A percentile compares a stretch with the other conserved stretches of the same genome.
These are phyloP conservation scores for Rhynchopsitta pachyrhyncha DNA, from an alignment of 2,113 vertebrate species.

Conservation along the genomic window DNA sequence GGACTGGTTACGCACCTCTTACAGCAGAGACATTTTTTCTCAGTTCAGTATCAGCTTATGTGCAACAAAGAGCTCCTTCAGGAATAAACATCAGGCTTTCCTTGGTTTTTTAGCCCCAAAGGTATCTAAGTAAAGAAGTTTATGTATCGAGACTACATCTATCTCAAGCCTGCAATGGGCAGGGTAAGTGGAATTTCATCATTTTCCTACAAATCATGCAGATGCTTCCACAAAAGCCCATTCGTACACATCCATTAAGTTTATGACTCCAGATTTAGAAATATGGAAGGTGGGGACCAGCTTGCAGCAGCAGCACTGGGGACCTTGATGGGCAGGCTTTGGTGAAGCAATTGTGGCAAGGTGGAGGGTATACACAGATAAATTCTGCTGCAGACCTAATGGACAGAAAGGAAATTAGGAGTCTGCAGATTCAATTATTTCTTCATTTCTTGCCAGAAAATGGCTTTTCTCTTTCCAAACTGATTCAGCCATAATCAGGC, in stretches of 20 bases:
- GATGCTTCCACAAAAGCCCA: background rate
- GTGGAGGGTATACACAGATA: background rate
- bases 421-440: background rate
- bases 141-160: too few relatives aligned
- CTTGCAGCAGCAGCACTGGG: accelerated
- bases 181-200: background rate
- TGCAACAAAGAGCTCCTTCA: background rate
- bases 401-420: background rate
- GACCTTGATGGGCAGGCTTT: accelerated
- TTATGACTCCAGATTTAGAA: background rate
- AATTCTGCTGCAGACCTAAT: background rate
- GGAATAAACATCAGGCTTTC: background rate
- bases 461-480: background rate
- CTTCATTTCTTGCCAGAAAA: background rate
- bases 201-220: background rate
- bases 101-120: background rate
- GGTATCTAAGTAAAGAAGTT: background rate
- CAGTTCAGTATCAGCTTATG: background rate
- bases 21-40: background rate
- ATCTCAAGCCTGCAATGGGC: too few relatives aligned
- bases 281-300: accelerated
- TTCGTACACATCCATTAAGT: background rate
- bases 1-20: background rate
- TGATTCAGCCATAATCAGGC: background rate
- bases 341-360: background rate